A percentile compares a stretch with the other conserved stretches of the same genome.
These are phyloP conservation scores for Cryptoleucopteryx plumbea DNA, from an alignment of 2,113 vertebrate species.

Conservation along the genomic window DNA sequence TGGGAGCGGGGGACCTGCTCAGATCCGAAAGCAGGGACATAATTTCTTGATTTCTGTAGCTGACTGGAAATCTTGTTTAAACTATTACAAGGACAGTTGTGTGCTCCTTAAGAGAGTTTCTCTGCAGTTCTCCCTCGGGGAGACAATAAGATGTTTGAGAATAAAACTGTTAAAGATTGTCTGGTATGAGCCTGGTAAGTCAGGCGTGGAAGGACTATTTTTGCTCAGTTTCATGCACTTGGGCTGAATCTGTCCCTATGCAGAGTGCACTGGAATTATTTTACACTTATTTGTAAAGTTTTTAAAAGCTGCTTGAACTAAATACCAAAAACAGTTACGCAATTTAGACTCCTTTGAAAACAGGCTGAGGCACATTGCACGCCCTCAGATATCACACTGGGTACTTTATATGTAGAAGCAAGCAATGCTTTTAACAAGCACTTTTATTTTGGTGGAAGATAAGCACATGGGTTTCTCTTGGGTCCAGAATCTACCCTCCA, in stretches of 20 bases:
- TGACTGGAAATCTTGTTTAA: neutral
- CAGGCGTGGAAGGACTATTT: neutral
- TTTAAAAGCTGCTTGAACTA: constrained; percentile 22
- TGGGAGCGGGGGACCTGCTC: neutral
- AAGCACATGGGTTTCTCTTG: neutral
- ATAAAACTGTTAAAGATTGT: neutral
- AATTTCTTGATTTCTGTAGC: neutral
- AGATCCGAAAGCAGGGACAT: neutral
- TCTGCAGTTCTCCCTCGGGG: neutral
- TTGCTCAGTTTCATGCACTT: neutral
- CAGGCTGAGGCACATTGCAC: neutral
- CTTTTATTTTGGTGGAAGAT: neutral
- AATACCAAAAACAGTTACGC: neutral
- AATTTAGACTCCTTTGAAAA: neutral
- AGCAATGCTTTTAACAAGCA: neutral
- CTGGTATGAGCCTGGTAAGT: neutral
- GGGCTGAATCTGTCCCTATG: neutral
- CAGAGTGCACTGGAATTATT: neutral
- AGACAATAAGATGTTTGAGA: neutral
- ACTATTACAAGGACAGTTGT: neutral
- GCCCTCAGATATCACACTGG: neutral
- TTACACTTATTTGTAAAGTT: neutral
- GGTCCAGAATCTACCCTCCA: neutral
- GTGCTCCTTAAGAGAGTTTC: neutral
- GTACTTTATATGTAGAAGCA: neutral